phyloP scores from a whole-genome alignment of 2,888 invertebrate species.

The Pseudococcus jackbeardsleyi region DNA sequence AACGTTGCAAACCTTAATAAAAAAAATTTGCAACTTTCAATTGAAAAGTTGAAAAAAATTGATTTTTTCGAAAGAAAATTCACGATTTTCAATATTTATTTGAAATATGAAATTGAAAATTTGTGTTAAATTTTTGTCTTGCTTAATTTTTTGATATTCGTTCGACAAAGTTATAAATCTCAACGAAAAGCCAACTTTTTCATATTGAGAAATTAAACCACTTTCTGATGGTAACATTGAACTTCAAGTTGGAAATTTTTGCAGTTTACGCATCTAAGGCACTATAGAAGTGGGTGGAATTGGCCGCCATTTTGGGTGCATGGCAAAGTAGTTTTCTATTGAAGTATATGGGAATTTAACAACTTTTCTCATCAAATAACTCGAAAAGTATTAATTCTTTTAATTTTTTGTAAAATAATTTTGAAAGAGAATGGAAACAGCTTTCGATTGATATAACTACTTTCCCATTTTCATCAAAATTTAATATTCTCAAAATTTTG shows the following conservation, averaged over 20 bases:
- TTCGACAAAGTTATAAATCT: background rate
- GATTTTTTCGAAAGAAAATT: background rate
- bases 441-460: too few relatives aligned
- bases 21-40: background rate
- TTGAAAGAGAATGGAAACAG: too few relatives aligned
- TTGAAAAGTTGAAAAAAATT: background rate
- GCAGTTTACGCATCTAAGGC: conserved; percentile 51
- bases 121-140: background rate
- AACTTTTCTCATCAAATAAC: too few relatives aligned
- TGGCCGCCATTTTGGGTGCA: too few relatives aligned
- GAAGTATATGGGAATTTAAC: too few relatives aligned
- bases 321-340: too few relatives aligned
- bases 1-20: background rate
- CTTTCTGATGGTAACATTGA: conserved; percentile 9
- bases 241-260: conserved; percentile 17
- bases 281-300: too few relatives aligned
- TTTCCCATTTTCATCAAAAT: too few relatives aligned
- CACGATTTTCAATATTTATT: background rate
- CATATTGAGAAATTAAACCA: background rate
- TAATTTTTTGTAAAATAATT: too few relatives aligned
- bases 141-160: background rate
- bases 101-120: background rate
- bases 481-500: too few relatives aligned
- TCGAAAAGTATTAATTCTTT: too few relatives aligned
- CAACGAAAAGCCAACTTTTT: background rate